Conservation (phyloP, 2,888 invertebrate genomes). For the Leucozona laternaria region DNA sequence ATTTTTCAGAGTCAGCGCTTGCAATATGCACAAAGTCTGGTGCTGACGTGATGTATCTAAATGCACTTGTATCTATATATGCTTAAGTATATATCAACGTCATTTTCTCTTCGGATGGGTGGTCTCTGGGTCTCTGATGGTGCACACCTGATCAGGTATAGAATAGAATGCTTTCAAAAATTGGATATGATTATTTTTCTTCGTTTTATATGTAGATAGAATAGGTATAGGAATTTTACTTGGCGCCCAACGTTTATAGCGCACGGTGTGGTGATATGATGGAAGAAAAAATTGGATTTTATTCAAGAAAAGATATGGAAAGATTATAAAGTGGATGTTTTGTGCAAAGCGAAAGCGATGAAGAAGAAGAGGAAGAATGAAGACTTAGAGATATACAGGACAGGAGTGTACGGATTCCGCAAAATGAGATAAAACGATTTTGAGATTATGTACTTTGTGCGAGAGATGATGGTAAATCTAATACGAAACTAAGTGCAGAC, state of each 20-base stretch:
- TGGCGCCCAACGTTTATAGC: constrained; percentile 10
- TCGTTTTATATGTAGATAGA: constrained; percentile 12
- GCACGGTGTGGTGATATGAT: too few relatives aligned
- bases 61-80: constrained; percentile 32
- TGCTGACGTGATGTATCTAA: constrained; percentile 66
- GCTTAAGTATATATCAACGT: constrained; percentile 21
- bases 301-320: constrained; percentile 36
- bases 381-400: not conserved
- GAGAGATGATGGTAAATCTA: constrained; percentile 16
- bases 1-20: constrained; percentile 69
- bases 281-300: constrained; percentile 34
- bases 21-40: constrained; percentile 65
- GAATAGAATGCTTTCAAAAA: constrained; percentile 61
- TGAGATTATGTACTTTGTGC: constrained; percentile 15
- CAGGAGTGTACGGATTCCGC: constrained; percentile 14
- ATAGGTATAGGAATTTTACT: not conserved
- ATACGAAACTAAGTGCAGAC: constrained; percentile 18
- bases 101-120: constrained; percentile 34
- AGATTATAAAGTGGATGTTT: constrained; percentile 34
- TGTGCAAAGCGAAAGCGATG: not conserved
- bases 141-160: constrained; percentile 64
- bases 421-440: constrained; percentile 33
- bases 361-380: not conserved
- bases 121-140: too few relatives aligned
- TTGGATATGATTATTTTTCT: constrained; percentile 62